Percentiles rank a stretch among this genome's conserved stretches.
phyloP scores from a whole-genome alignment of 2,888 invertebrate species.

The Eupithecia inturbata region DNA sequence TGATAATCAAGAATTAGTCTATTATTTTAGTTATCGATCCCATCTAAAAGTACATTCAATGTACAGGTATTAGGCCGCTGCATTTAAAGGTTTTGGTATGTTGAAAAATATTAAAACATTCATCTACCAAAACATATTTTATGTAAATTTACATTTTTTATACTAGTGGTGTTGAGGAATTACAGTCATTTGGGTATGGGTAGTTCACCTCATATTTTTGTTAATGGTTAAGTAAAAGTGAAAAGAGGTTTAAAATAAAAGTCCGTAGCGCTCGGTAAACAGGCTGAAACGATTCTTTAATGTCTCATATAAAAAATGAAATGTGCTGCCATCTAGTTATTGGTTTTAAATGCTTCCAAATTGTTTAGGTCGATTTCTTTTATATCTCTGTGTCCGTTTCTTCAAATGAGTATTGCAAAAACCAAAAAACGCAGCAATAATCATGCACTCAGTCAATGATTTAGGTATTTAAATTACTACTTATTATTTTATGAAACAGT shows the following conservation, averaged over 20 bases:
- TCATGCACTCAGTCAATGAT: neutral
- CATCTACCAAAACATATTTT: no score
- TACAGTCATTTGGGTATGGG: neutral
- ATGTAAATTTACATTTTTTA: neutral
- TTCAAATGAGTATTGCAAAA: neutral
- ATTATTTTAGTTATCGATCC: no score
- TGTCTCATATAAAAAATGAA: slow-evolving; percentile 35
- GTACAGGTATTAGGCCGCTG: no score
- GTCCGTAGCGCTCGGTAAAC: slow-evolving; percentile 43
- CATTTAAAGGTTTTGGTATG: no score
- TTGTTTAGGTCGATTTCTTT: neutral
- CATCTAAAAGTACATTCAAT: no score
- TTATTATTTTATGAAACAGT: neutral
- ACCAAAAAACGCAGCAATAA: neutral
- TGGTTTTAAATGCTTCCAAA: slow-evolving; percentile 25
- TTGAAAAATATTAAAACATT: no score
- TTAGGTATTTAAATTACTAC: neutral
- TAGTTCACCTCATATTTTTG: no score
- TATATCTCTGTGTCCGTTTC: neutral
- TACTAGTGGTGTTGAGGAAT: neutral
- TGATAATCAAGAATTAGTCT: neutral
- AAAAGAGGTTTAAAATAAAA: slow-evolving; percentile 33
- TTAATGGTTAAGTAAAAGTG: slow-evolving; percentile 9
- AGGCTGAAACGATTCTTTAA: slow-evolving; percentile 39
- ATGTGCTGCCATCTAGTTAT: slow-evolving; percentile 24